Conservation (phyloP, 2,888 invertebrate genomes). For the Nineta flava region DNA sequence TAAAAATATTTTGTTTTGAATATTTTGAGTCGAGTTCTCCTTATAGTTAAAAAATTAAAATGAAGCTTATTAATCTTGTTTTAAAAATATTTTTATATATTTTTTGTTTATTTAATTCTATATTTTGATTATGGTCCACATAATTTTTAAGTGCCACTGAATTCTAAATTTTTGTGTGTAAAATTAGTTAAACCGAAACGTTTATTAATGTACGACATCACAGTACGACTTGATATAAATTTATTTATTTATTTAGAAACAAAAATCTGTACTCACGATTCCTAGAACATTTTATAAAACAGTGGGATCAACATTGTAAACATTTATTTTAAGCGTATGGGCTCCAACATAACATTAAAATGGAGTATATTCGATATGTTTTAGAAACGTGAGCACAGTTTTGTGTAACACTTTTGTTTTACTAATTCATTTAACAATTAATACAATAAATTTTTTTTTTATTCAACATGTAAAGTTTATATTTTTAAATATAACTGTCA, state of each 20-base stretch:
- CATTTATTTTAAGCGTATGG: no score
- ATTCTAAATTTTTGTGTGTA: background rate
- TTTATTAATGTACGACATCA: background rate
- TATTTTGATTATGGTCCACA: conserved; percentile 2
- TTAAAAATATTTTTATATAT: background rate
- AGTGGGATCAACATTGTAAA: background rate
- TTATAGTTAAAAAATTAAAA: background rate
- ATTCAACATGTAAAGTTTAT: no score
- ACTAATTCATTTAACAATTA: no score
- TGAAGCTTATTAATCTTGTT: background rate
- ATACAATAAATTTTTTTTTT: no score
- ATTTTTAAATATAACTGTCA: no score
- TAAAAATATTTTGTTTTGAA: background rate
- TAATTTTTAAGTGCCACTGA: conserved; percentile 1
- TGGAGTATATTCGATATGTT: no score
- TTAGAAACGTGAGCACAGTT: no score
- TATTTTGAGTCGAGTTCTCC: background rate
- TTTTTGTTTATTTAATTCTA: background rate
- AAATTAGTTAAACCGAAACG: background rate
- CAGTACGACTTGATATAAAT: background rate
- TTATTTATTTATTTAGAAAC: background rate
- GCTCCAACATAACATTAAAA: no score
- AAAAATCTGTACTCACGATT: background rate
- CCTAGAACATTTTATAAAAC: background rate
- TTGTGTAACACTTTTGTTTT: no score